phyloP scores from a whole-genome alignment of 2,888 invertebrate genomes.

The Drosophila barbarae region DNA sequence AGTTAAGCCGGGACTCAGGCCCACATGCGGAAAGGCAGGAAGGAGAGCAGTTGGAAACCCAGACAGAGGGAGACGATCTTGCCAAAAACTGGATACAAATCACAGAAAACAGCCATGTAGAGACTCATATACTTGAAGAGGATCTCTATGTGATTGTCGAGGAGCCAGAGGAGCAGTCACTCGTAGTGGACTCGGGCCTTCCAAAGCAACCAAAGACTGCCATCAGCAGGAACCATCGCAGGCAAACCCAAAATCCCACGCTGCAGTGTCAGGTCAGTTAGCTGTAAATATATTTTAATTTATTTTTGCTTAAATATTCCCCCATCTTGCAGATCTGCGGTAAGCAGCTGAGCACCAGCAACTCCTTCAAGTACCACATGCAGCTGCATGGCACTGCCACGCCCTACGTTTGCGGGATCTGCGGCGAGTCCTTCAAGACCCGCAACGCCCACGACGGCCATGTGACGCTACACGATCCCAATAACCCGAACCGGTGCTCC shows the following conservation, averaged over 20 bases:
- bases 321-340: slow-evolving; percentile 62
- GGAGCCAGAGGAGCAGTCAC: background rate
- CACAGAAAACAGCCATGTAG: too few relatives aligned
- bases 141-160: background rate
- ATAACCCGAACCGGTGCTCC: slow-evolving; percentile 77
- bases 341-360: slow-evolving; percentile 77
- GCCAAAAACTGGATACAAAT: background rate
- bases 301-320: too few relatives aligned
- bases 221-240: slow-evolving; percentile 1
- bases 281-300: background rate
- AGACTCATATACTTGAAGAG: background rate
- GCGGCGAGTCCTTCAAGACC: slow-evolving; percentile 78
- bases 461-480: slow-evolving; percentile 74
- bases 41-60: background rate
- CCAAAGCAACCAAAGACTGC: background rate
- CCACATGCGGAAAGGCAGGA: background rate
- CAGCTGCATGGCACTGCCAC: slow-evolving; percentile 78
- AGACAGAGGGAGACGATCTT: slow-evolving; percentile 9
- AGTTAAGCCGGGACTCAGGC: background rate
- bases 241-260: slow-evolving; percentile 53
- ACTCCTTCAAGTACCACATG: slow-evolving; percentile 79
- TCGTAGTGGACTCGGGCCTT: background rate
- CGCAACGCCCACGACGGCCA: slow-evolving; percentile 79
- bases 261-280: slow-evolving; percentile 62
- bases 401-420: slow-evolving; percentile 76